Evolutionary conservation across 2,113 vertebrate species (phyloP), one percentile per base, ranked within the genome.

Genomic region (Dendropsophus ebraccatus): DNA sequence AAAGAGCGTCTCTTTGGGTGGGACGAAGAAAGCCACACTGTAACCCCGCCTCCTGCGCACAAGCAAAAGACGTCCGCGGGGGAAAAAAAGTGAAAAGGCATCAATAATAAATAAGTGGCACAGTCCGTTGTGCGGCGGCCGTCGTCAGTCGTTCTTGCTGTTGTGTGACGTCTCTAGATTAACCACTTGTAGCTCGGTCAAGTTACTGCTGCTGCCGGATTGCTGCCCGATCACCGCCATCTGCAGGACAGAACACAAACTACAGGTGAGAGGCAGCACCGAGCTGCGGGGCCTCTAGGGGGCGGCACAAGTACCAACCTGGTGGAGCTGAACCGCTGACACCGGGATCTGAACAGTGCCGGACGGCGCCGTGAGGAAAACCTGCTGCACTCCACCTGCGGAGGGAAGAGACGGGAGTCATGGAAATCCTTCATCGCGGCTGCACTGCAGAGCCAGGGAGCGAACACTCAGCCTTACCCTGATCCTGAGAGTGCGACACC

Each of bases 211-310:
- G 94, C 95, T 95, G 62, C 62, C 62, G 90, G 96, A 95, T 94
- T 99, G 98, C 92, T 97, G 98, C 14, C 97, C 98, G 90, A 99
- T 99, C 91, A 99, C 97, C 73, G 95, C 93, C 98, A 99, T 99
- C 98, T 99, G 65, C n/a, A 16, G 81, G 30, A n/a, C 10, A 37
- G 69, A n/a, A 70, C 12, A 52, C 5, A 67, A 41, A 69, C 52
- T 23, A 83, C 45, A 74, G 13, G 50, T 62, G 4, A 79, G 25
- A 58, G 3, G 8, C 30, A 30, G 25, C 11, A 50, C 25, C 1
- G 14, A 32, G 49, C 12, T 17, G 73, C 11, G 0, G n/a, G 1
- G 19, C 54, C 58, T 28, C 58, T 62, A 62, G n/a, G 25, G 28
- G 62, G 28, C 28, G 32, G 28, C 62, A 67, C 25, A 12, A 4